These are phyloP conservation scores for Thalassarche chlororhynchos DNA, from an alignment of 2,113 vertebrate genomes.

Conservation along the genomic window DNA sequence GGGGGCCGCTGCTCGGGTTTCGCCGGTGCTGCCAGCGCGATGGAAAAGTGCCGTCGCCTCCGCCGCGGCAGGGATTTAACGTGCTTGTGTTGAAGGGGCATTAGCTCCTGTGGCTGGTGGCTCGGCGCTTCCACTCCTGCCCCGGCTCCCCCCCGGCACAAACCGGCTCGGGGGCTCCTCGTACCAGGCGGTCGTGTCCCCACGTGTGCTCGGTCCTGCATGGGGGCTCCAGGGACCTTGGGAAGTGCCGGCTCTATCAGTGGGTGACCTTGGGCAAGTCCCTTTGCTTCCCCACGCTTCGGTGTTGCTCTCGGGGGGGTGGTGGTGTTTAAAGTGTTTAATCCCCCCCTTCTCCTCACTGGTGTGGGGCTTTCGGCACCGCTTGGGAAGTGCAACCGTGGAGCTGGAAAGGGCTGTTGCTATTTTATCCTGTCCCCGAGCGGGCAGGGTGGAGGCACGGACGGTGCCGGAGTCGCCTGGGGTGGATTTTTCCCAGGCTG, in stretches of 20 bases:
- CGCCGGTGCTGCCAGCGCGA: neutral
- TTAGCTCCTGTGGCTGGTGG: neutral
- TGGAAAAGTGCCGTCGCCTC: neutral
- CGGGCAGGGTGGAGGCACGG: neutral
- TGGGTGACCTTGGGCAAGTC: constrained; percentile 32
- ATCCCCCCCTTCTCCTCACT: neutral
- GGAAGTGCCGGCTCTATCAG: neutral
- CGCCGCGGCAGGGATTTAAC: neutral
- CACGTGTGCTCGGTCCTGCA: rapidly evolving
- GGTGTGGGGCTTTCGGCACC: neutral
- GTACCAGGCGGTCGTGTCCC: neutral
- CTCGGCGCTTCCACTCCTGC: neutral
- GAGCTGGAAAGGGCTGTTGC: neutral
- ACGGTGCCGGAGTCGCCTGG: neutral
- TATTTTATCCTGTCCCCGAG: neutral
- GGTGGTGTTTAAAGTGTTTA: neutral
- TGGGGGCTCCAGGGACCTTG: neutral
- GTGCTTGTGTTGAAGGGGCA: neutral
- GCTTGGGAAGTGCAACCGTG: neutral
- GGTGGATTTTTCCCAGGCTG: constrained; percentile 36
- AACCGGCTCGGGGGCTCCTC: neutral
- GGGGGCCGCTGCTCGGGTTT: constrained; percentile 8
- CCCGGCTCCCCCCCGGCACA: rapidly evolving
- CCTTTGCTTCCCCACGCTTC: neutral
- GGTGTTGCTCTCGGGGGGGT: neutral